Conservation (phyloP, 2,113 vertebrate species). For the Lophius piscatorius region DNA sequence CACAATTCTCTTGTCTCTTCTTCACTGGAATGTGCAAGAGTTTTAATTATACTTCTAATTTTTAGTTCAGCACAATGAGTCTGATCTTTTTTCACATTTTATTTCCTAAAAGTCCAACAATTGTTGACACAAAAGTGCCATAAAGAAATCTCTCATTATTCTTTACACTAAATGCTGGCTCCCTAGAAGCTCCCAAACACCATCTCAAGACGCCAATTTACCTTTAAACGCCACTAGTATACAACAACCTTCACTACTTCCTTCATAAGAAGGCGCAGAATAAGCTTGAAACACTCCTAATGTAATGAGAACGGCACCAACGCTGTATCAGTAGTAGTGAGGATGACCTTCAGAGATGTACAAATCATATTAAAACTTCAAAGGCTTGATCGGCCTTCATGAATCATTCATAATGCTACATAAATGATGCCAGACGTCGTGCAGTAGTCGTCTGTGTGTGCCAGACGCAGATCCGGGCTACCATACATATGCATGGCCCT, state of each 20-base stretch:
- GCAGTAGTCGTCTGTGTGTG: constrained; percentile 21
- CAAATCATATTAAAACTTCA: constrained; percentile 56
- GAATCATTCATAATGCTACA: constrained; percentile 49
- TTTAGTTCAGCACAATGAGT: constrained; percentile 9
- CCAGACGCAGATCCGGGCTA: constrained; percentile 19
- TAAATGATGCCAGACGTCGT: constrained; percentile 45
- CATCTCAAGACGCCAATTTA: constrained; percentile 4
- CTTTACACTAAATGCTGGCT: constrained; percentile 15
- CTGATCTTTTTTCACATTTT: constrained; percentile 27
- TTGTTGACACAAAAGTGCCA: constrained; percentile 9
- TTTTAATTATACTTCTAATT: constrained; percentile 10
- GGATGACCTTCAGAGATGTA: constrained; percentile 49
- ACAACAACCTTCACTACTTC: no score
- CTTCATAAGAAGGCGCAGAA: background rate
- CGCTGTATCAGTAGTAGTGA: constrained; percentile 20
- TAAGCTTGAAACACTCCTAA: background rate
- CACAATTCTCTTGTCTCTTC: constrained; percentile 1
- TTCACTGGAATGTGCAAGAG: background rate
- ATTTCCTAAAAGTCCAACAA: constrained; percentile 9
- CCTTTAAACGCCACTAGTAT: constrained; percentile 25
- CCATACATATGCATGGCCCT: constrained; percentile 20
- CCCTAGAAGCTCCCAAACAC: constrained; percentile 23
- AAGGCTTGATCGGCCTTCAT: constrained; percentile 45
- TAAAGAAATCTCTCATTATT: constrained; percentile 6
- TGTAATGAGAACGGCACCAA: constrained; percentile 8